Base-by-base conservation (phyloP, 2,113 vertebrate species). In the Dissostichus mawsoni region DNA sequence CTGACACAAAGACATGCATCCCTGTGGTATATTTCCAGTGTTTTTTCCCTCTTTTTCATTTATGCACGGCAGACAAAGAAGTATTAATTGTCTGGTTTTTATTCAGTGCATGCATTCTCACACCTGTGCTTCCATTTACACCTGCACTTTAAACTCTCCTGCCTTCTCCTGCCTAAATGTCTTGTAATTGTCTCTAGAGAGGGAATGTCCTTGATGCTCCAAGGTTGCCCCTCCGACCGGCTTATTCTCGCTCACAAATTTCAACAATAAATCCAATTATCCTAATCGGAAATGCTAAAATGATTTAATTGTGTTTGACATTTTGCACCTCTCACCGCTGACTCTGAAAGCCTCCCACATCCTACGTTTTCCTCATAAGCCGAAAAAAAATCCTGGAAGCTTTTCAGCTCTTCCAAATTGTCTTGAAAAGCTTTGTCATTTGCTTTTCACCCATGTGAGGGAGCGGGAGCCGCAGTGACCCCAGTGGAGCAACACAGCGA, bases 181-280 rank as follows among this genome's bases (percentile, higher is more conserved):
- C 63, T 76, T 18, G 20, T 82, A 76, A 85, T 69, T 63, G 66
- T 83, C 77, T 82, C 67, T 0, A 25, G 62, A 81, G 82, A 74
- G 23, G 44, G 29, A 70, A 47, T 1, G 74, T 85, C 83, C 83
- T 89, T 82, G 80, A 73, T 81, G 57, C 76, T 78, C 20, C 67
- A 74, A 89, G 81, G 83, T 89, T 70, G 67, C 16, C 76, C 78
- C 72, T 74, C 33, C 4, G 50, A 66, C 55, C 64, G 13, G 57
- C 57, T 83, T 69, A 66, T 23, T 68, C 74, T 58, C 53, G 72
- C 33, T 41, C 56, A 78, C 69, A 70, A 76, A 82, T 84, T 76
- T 77, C 63, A 63, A 72, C 81, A 78, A 77, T 69, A 81, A 84
- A 92, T 90, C 66, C 62, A 82, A 89, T 92, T 87, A 84, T 41